Evolutionary conservation across 1,140 invertebrate species (phyloP), one percentile per base, ranked within the genome.

Genomic region (Cataglyphis hispanica): DNA sequence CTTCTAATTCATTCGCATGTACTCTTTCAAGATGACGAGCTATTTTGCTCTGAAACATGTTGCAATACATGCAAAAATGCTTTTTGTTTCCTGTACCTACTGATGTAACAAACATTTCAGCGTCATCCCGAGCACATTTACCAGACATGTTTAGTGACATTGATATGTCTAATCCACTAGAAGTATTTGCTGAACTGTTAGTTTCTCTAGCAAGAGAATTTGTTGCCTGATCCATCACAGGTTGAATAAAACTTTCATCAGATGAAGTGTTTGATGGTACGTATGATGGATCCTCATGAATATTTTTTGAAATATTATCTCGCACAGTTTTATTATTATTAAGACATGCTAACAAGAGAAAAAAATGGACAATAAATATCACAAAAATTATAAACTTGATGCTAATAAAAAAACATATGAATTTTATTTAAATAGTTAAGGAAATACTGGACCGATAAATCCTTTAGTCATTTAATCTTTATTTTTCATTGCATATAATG

Each of bases 31-130:
- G n/a, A 63, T 63, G 61, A 16, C 31, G 61, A 63, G 61, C 61
- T 31, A 63, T 31, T 63, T 63, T 63, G 7, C 27, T 31, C 7
- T 63, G 63, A n/a, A 66, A 40, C 13, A 19, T 66, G 2, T 66
- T 66, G 34, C 63, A 66, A 40, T 40, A 66, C n/a, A 22, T 37
- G 2, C 63, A 66, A 13, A 66, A 66, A 66, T 63, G 61, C 8
- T 63, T 63, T 2, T 63, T 63, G 22, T 63, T 63, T 8, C 31
- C 16, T 7, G 6, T 31, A 63, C n/a, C 27, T 16, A n/a, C 13
- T 34, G 61, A 34, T 34, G n/a, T 2, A 34, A 63, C 61, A 63
- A 63, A 63, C 61, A 63, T 63, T 34, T 34, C 61, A 11, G 31
- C 6, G 27, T 63, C 61, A 63, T 63, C 61, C n/a, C 31, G 27